Evolutionary conservation across 2,797 vertebrate species (phyloP).

Genomic region (Lepus oiostolus): DNA sequence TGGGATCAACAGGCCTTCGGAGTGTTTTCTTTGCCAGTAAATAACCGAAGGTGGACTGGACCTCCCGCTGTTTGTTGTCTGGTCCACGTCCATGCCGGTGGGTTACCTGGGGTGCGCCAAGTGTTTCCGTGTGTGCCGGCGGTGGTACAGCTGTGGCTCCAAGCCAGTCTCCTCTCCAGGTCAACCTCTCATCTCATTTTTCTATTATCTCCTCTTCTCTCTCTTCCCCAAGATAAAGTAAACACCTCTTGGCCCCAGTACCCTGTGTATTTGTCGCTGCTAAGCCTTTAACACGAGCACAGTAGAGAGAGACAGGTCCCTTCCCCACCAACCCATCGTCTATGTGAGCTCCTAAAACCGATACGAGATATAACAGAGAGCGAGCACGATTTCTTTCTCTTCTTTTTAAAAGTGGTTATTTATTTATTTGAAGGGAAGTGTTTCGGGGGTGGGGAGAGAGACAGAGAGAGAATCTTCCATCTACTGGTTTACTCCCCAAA

Average conservation of each 20-base stretch:
- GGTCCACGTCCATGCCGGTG: neutral
- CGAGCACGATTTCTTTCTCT: no score
- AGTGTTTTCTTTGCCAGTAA: neutral
- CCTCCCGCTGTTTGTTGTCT: neutral
- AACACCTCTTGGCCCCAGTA: neutral
- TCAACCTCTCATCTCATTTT: neutral
- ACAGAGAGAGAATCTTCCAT: no score
- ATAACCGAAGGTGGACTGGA: neutral
- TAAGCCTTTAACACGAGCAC: neutral
- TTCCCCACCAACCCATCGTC: neutral
- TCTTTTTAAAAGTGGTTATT: no score
- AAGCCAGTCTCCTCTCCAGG: neutral
- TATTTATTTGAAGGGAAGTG: no score
- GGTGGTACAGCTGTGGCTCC: neutral
- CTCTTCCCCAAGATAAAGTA: neutral
- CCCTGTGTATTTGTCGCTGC: neutral
- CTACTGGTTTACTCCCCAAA: no score
- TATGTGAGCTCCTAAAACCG: neutral
- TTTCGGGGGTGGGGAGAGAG: no score
- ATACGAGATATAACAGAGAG: neutral
- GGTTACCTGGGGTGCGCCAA: rapidly evolving
- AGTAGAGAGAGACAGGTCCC: neutral
- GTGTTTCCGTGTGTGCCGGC: neutral
- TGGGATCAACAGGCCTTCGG: neutral
- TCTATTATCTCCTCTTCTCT: neutral